Percentiles rank a stretch among this genome's conserved stretches.
These are phyloP conservation scores for Pluvianellus socialis DNA, from an alignment of 2,113 vertebrate species.

Conservation along the genomic window DNA sequence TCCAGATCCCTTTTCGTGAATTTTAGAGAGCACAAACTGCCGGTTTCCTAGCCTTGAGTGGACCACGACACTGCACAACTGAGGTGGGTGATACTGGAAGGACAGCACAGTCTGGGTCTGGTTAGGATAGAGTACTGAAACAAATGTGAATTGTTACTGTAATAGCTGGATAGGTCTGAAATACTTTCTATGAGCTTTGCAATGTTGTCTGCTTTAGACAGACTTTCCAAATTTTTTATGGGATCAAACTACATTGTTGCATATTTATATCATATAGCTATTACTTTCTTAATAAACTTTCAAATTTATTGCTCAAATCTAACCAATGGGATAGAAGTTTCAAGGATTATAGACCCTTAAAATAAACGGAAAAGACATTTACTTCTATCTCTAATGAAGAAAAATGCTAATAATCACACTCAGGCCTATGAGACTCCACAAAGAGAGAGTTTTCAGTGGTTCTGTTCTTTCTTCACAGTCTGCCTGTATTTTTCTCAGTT, in stretches of 20 bases:
- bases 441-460: neutral
- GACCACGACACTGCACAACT: neutral
- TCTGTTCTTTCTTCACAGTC: neutral
- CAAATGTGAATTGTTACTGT: neutral
- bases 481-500: neutral
- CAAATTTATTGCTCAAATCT: neutral
- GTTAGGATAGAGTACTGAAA: neutral
- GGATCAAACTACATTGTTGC: neutral
- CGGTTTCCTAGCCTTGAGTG: neutral
- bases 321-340: neutral
- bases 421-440: neutral
- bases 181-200: neutral
- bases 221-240: neutral
- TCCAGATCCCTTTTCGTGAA: neutral
- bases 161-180: neutral
- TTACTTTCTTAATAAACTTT: neutral
- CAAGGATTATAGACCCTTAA: neutral
- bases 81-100: neutral
- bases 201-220: neutral
- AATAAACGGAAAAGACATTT: neutral
- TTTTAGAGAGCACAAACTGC: neutral
- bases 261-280: neutral
- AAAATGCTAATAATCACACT: neutral
- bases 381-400: neutral
- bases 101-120: neutral